A percentile compares a stretch with the other conserved stretches of the same genome.
These are phyloP conservation scores for Litocranius walleri DNA, from an alignment of 2,113 vertebrate species.

Conservation along the genomic window DNA sequence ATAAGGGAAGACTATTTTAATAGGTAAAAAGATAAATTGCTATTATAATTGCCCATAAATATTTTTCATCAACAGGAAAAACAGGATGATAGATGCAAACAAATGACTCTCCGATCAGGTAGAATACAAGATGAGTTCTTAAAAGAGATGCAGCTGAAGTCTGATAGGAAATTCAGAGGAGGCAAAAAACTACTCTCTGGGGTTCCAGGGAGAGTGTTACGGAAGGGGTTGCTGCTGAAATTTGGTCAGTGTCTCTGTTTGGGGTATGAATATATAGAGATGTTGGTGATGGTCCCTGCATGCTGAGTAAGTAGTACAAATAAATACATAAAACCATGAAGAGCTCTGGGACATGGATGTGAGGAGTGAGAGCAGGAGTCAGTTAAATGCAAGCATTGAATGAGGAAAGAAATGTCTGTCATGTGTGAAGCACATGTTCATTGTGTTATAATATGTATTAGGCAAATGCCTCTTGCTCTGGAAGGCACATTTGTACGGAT, in stretches of 20 bases:
- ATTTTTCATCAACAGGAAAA: neutral
- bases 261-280: neutral
- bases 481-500: neutral
- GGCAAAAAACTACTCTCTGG: neutral
- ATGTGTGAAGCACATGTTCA: too few relatives aligned
- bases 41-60: neutral
- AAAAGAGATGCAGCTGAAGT: neutral
- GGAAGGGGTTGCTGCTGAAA: neutral
- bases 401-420: too few relatives aligned
- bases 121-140: neutral
- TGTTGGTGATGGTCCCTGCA: neutral
- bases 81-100: neutral
- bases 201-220: neutral
- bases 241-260: neutral
- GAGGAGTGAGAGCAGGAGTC: too few relatives aligned
- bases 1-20: neutral
- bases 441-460: neutral
- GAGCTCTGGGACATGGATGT: too few relatives aligned
- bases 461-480: neutral
- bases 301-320: too few relatives aligned
- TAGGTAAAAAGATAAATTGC: neutral
- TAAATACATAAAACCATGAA: too few relatives aligned
- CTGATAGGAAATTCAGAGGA: too few relatives aligned
- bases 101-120: neutral
- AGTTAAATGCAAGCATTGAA: neutral